Percentiles rank a stretch among this genome's conserved stretches.
Conservation (phyloP, 2,888 invertebrate genomes). For the Agrotis puta region DNA sequence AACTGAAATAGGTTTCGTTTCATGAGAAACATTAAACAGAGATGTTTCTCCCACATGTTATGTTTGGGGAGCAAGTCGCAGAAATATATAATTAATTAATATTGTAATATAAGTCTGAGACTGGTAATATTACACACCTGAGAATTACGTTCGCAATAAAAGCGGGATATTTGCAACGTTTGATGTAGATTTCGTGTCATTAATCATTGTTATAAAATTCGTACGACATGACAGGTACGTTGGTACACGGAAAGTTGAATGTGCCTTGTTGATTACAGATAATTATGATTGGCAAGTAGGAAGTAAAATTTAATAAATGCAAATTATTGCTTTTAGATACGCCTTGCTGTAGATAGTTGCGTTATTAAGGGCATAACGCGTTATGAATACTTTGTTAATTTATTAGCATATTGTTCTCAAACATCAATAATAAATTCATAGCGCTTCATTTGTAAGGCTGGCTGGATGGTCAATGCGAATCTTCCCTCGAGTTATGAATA, state of each 20-base stretch:
- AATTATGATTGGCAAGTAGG: conserved; percentile 43
- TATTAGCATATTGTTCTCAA: conserved; percentile 31
- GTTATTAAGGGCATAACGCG: conserved; percentile 28
- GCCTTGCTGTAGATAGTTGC: conserved; percentile 21
- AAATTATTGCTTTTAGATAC: conserved; percentile 37
- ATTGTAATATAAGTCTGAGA: neutral
- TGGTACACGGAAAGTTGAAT: conserved; percentile 37
- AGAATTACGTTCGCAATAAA: conserved; percentile 6
- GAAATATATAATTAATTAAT: conserved; percentile 12
- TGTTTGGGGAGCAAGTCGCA: conserved; percentile 12
- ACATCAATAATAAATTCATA: conserved; percentile 51
- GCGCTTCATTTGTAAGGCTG: conserved; percentile 48
- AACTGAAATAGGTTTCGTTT: conserved; percentile 24
- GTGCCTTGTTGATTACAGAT: conserved; percentile 39
- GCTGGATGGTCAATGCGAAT: conserved; percentile 65
- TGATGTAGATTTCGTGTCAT: conserved; percentile 22
- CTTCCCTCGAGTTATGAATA: conserved; percentile 70
- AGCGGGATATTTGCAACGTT: conserved; percentile 7
- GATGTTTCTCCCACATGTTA: conserved; percentile 16
- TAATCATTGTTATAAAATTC: conserved; percentile 51
- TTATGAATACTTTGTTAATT: conserved; percentile 41
- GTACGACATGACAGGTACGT: conserved; percentile 29
- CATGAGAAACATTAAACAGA: conserved; percentile 42
- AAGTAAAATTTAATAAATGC: conserved; percentile 42
- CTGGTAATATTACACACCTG: neutral